Evolutionary conservation across 2,888 invertebrate genomes (phyloP).

Genomic region (Epinotia demarniana): DNA sequence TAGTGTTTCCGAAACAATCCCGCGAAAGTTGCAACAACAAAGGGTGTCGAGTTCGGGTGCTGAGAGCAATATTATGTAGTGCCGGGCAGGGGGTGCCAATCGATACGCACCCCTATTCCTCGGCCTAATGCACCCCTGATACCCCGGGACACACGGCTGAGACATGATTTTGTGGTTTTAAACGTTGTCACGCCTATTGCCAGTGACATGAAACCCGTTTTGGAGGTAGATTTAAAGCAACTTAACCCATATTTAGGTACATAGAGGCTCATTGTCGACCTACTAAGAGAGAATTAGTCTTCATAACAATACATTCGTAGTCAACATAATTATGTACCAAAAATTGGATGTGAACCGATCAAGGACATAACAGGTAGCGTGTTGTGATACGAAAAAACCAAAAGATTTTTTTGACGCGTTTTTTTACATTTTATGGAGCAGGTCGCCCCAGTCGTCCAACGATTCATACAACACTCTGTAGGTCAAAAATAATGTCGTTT

Average conservation of each 20-base stretch:
- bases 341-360: no score
- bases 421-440: no score
- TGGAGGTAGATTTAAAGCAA: neutral
- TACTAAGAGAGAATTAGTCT: neutral
- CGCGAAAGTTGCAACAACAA: conserved; percentile 68
- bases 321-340: neutral
- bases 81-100: conserved; percentile 65
- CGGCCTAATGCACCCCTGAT: conserved; percentile 76
- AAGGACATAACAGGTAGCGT: no score
- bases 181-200: neutral
- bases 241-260: neutral
- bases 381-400: no score
- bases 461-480: no score
- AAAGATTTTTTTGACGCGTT: no score
- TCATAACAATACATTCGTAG: neutral
- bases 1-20: conserved; percentile 66
- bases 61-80: conserved; percentile 70
- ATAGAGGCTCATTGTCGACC: neutral
- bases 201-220: neutral
- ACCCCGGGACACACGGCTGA: conserved; percentile 50
- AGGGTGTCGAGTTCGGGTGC: conserved; percentile 64
- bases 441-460: no score
- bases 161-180: conserved; percentile 17
- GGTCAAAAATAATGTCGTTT: neutral
- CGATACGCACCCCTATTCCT: conserved; percentile 77